Percentiles rank a stretch among this genome's conserved stretches.
These are phyloP conservation scores for Eubasilissa regina DNA, from an alignment of 1,140 invertebrate genomes.

Conservation along the genomic window DNA sequence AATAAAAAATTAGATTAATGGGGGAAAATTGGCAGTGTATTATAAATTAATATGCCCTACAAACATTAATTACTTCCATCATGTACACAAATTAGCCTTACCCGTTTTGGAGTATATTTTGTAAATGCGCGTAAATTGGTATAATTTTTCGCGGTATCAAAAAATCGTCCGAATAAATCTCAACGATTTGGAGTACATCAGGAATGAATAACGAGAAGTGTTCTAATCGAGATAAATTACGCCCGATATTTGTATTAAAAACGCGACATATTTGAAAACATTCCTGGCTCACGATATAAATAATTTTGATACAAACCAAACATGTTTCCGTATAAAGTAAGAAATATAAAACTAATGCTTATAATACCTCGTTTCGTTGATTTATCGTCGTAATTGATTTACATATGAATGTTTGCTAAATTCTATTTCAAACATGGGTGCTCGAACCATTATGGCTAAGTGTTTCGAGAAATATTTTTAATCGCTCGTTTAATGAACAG, in stretches of 20 bases:
- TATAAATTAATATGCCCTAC: conserved; percentile 5
- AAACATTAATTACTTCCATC: conserved; percentile 19
- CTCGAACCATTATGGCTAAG: conserved; percentile 11
- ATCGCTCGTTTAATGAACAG: conserved; percentile 31
- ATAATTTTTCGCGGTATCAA: conserved; percentile 22
- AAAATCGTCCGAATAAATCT: conserved; percentile 42
- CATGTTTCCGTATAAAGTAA: conserved; percentile 7
- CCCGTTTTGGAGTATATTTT: conserved; percentile 26
- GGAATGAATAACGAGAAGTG: conserved; percentile 34
- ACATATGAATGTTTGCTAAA: conserved; percentile 31
- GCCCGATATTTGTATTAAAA: conserved; percentile 44
- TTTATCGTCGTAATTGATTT: conserved; percentile 37
- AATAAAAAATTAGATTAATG: conserved; percentile 23
- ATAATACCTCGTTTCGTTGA: conserved; percentile 38
- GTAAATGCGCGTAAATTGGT: conserved; percentile 22
- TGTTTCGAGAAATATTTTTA: conserved; percentile 39
- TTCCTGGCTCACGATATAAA: conserved; percentile 20
- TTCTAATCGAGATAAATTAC: conserved; percentile 46
- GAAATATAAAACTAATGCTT: conserved; percentile 20
- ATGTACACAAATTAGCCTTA: conserved; percentile 13
- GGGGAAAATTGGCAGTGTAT: conserved; percentile 36
- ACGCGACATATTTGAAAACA: conserved; percentile 39
- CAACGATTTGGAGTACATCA: conserved; percentile 25
- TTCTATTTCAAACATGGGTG: conserved; percentile 21
- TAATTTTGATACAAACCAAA: conserved; percentile 23